Conservation (phyloP, 2,888 invertebrate species). For the Trachelus tabidus region DNA sequence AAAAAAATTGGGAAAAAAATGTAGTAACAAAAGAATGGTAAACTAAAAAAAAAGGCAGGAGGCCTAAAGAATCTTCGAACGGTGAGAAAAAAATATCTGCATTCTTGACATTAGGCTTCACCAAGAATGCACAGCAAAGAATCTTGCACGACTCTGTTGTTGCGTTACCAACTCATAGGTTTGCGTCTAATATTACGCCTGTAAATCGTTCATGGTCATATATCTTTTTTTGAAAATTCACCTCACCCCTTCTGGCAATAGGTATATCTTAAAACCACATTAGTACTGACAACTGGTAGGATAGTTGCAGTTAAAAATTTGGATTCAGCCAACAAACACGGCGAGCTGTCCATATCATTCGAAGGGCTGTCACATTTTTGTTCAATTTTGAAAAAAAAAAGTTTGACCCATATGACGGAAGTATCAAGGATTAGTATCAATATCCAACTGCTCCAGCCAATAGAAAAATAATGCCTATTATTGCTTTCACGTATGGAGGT, state of each 20-base stretch:
- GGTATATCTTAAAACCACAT: background rate
- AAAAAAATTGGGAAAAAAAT: constrained; percentile 16
- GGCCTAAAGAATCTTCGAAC: background rate
- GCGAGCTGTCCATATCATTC: background rate
- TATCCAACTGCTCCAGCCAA: background rate
- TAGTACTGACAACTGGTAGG: background rate
- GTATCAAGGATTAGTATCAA: background rate
- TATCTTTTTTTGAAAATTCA: constrained; percentile 11
- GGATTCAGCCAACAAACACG: background rate
- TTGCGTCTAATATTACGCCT: constrained; percentile 12
- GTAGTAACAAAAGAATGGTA: background rate
- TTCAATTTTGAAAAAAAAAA: background rate
- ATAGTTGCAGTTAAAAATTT: background rate
- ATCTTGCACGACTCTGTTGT: background rate
- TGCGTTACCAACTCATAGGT: constrained; percentile 6
- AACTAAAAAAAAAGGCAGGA: background rate
- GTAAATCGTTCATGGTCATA: constrained; percentile 16
- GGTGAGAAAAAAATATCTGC: background rate
- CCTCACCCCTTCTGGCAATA: constrained; percentile 7
- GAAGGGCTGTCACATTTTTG: background rate
- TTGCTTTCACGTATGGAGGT: background rate
- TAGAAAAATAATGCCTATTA: background rate
- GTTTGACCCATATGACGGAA: background rate
- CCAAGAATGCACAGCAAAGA: background rate
- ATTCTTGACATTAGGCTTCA: background rate